Evolutionary conservation across 2,888 invertebrate genomes (phyloP).

Genomic region (Micropterix aruncella): DNA sequence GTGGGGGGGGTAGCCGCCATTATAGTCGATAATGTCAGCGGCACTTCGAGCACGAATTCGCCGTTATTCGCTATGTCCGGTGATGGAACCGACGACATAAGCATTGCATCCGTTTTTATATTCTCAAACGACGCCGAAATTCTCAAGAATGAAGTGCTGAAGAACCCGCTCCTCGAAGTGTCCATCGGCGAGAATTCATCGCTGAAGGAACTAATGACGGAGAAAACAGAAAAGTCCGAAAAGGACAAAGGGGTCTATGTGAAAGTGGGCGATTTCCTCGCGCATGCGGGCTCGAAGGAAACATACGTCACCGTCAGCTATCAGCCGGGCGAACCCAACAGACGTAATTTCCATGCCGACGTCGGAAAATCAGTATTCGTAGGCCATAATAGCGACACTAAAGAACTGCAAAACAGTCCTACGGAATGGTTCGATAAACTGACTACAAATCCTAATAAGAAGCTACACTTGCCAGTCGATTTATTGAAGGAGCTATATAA

Average conservation of each 20-base stretch:
- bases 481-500: not conserved
- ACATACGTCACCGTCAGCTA: not conserved
- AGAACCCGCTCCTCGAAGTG: not conserved
- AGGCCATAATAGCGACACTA: not conserved
- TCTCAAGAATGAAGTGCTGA: not conserved
- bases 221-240: not conserved
- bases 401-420: not conserved
- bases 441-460: not conserved
- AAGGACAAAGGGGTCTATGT: not conserved
- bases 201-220: not conserved
- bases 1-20: constrained; percentile 77
- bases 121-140: constrained; percentile 59
- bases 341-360: not conserved
- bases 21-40: constrained; percentile 69
- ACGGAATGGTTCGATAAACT: not conserved
- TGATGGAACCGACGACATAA: constrained; percentile 75
- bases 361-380: not conserved
- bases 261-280: not conserved
- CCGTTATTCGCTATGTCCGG: constrained; percentile 95
- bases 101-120: constrained; percentile 83
- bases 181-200: not conserved
- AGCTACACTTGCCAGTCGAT: not conserved
- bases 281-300: not conserved
- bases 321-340: not conserved
- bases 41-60: constrained; percentile 57